Percentiles rank a stretch among this genome's conserved stretches.
These are phyloP conservation scores for Rachycentron canadum DNA, from an alignment of 2,797 vertebrate genomes.

Conservation along the genomic window DNA sequence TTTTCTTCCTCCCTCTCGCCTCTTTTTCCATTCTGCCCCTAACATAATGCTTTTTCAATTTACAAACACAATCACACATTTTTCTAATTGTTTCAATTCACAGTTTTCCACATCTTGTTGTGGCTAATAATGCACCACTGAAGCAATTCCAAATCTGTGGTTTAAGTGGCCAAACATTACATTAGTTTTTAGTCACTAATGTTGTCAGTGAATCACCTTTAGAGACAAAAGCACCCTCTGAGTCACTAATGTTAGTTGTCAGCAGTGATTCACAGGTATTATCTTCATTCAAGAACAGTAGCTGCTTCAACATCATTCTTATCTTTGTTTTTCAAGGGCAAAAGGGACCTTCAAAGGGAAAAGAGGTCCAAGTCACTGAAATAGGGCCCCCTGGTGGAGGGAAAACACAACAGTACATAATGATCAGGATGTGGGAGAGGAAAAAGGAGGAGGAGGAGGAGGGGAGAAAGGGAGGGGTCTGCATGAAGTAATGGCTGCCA, in stretches of 20 bases:
- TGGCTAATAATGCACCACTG: neutral
- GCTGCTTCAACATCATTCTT: neutral
- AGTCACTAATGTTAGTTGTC: neutral
- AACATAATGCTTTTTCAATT: conserved; percentile 7
- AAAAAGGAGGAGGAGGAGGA: conserved; percentile 17
- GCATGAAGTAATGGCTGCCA: conserved; percentile 72
- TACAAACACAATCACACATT: conserved; percentile 18
- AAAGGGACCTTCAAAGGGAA: neutral
- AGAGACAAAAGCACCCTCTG: neutral
- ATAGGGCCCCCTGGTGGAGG: conserved; percentile 54
- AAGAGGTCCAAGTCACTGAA: neutral
- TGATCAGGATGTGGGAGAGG: conserved; percentile 6
- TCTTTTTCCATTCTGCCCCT: conserved; percentile 31
- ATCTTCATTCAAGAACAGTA: neutral
- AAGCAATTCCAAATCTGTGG: neutral
- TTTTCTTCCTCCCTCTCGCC: neutral
- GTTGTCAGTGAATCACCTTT: neutral
- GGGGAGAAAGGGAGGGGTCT: conserved; percentile 41
- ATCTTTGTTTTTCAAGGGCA: neutral
- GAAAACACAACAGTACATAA: conserved; percentile 13
- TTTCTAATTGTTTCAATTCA: neutral
- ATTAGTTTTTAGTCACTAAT: neutral
- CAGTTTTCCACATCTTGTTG: neutral
- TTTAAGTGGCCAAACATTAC: neutral
- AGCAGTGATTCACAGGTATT: neutral